Evolutionary conservation across 2,797 vertebrate genomes (phyloP), one percentile per base, ranked within the genome.

Genomic region (Phoeniculus purpureus): DNA sequence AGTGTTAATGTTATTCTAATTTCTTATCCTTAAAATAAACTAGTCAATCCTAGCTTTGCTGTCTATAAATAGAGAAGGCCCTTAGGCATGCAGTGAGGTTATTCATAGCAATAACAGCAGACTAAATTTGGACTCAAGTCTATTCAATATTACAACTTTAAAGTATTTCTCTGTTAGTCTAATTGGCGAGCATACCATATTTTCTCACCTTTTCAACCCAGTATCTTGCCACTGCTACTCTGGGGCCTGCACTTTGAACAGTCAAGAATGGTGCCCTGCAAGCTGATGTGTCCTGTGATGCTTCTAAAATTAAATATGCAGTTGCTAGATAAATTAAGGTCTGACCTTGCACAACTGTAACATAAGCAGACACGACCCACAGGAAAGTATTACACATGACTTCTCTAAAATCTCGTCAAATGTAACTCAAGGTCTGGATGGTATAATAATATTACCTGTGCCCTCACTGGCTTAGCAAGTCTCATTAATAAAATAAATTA

Each of bases 241-340:
- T 96, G 94, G 92, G 96, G 88, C 92, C 97, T 97, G 96, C 93
- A 93, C 96, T 97, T 96, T 95, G 92, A 96, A 95, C 93, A 93
- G 94, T 88, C 93, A 96, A 96, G 95, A 97, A 97, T 64, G 93
- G 82, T 60, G 81, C 52, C 85, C 82, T 87, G 93, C 76, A 94
- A 97, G 95, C 92, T 86, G 96, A 94, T 89, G 92, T 95, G 96
- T 96, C 96, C 95, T 97, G 97, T 97, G 95, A 96, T 94, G 87
- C 85, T 97, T 97, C 98, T 98, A 98, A 98, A 98, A 98, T 98
- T 98, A 98, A 97, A 95, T 88, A 96, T n/a, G 34, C 97, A 97
- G 95, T 98, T 97, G 98, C 97, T 97, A 93, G 96, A 97, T 98
- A 99, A 98, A 98, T 99, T 98, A 99, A 98, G 98, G 96, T 43